Conservation (phyloP, 1,140 invertebrate species). For the Bombus polaris region DNA sequence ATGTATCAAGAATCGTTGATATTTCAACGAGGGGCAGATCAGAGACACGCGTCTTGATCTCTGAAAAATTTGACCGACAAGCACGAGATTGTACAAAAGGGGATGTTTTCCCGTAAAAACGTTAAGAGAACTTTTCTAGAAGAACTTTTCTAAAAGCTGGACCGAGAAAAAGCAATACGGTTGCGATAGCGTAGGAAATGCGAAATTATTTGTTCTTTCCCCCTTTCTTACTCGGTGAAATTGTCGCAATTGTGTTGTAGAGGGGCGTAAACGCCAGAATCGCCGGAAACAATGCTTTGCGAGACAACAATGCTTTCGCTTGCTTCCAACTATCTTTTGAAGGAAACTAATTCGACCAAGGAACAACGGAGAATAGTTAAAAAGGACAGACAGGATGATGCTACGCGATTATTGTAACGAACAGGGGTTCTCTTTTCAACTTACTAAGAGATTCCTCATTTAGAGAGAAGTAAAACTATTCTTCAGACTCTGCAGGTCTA, state of each 20-base stretch:
- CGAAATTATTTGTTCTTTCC: neutral
- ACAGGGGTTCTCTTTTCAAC: neutral
- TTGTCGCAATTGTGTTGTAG: neutral
- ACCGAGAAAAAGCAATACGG: neutral
- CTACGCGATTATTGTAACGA: slow-evolving; percentile 13
- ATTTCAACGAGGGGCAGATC: too few species aligned
- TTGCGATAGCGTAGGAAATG: neutral
- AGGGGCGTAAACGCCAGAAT: neutral
- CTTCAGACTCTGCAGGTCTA: too few species aligned
- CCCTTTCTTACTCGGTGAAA: neutral
- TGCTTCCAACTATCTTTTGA: neutral
- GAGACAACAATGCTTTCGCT: neutral
- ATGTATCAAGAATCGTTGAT: too few species aligned
- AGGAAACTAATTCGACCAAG: slow-evolving; percentile 3
- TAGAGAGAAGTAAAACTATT: neutral
- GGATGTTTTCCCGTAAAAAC: too few species aligned
- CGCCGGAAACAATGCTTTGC: neutral
- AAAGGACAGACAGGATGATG: neutral
- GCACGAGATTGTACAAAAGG: too few species aligned
- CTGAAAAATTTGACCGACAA: too few species aligned
- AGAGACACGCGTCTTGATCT: too few species aligned
- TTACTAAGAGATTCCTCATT: neutral
- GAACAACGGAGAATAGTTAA: neutral
- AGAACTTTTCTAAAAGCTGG: neutral
- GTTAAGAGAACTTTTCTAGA: neutral